phyloP scores from a whole-genome alignment of 2,888 invertebrate genomes.

The Melitaea athalia region DNA sequence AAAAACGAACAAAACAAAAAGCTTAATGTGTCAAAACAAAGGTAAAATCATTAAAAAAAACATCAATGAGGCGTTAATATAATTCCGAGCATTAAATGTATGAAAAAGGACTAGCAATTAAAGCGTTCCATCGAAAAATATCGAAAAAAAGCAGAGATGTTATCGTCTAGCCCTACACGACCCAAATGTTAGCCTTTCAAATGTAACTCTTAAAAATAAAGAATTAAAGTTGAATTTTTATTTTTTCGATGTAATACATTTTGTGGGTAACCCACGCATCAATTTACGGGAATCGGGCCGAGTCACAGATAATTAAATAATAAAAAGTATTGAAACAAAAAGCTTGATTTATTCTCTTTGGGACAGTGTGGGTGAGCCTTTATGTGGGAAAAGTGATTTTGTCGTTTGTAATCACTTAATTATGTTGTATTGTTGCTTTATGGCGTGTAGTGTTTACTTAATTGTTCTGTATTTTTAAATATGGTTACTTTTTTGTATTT shows the following conservation, averaged over 20 bases:
- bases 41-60: constrained; percentile 7
- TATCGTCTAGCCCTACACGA: constrained; percentile 29
- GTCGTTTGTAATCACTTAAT: constrained; percentile 38
- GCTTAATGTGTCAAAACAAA: constrained; percentile 3
- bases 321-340: constrained; percentile 61
- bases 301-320: constrained; percentile 74
- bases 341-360: constrained; percentile 57
- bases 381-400: constrained; percentile 33
- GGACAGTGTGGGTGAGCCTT: constrained; percentile 41
- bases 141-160: constrained; percentile 37
- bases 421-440: constrained; percentile 41
- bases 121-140: constrained; percentile 32
- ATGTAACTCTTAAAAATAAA: constrained; percentile 27
- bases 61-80: constrained; percentile 29
- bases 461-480: constrained; percentile 15
- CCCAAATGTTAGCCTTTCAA: background rate
- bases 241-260: constrained; percentile 24
- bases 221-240: constrained; percentile 25
- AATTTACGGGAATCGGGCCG: constrained; percentile 61
- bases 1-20: background rate
- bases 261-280: constrained; percentile 49
- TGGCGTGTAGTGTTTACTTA: constrained; percentile 36
- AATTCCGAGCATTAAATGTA: constrained; percentile 23
- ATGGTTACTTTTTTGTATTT: constrained; percentile 10
- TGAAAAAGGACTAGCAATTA: constrained; percentile 25